Evolutionary conservation across 2,113 vertebrate genomes (phyloP).

Genomic region (Python bivittatus): DNA sequence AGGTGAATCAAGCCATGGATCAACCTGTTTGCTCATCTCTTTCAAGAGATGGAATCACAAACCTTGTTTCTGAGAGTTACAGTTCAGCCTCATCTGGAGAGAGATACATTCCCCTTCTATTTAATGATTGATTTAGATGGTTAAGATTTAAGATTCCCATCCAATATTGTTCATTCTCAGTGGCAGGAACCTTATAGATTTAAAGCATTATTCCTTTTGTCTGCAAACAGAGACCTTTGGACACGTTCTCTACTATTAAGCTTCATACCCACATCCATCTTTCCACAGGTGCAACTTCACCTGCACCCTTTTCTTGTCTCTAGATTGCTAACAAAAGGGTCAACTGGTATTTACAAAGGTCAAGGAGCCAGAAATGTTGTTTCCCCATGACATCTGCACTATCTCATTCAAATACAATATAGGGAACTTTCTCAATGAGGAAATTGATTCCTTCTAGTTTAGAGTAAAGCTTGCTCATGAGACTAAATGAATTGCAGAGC

Average conservation of each 20-base stretch:
- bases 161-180: not conserved
- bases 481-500: not conserved
- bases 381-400: not conserved
- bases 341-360: not conserved
- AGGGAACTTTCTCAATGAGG: not conserved
- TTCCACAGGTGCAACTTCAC: not conserved
- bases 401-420: not conserved
- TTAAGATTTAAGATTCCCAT: not conserved
- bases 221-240: not conserved
- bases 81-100: not conserved
- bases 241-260: not conserved
- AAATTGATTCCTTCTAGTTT: not conserved
- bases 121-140: not conserved
- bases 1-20: not conserved
- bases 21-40: not conserved
- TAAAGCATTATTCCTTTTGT: not conserved
- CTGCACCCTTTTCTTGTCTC: not conserved
- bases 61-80: not conserved
- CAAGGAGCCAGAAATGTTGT: not conserved
- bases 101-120: not conserved
- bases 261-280: not conserved
- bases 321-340: not conserved
- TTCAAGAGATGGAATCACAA: not conserved
- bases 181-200: not conserved
- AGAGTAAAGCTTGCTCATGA: not conserved